Percentiles rank a stretch among this genome's conserved stretches.
Evolutionary conservation across 2,888 invertebrate species (phyloP).

Genomic region (Drosophila setosimentum): DNA sequence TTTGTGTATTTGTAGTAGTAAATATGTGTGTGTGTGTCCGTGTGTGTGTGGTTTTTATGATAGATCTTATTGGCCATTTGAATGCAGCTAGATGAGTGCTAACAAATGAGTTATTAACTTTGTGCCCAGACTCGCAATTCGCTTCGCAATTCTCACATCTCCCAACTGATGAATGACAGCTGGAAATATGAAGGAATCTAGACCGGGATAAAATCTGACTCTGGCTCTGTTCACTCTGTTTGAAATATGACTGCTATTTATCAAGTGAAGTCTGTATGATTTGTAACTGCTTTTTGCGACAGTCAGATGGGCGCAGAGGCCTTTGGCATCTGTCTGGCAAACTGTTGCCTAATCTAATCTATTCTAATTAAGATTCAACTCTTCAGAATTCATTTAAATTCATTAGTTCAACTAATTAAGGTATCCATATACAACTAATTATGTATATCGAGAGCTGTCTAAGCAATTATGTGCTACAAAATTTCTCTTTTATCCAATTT

Average conservation of each 20-base stretch:
- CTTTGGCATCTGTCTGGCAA: slow-evolving; percentile 51
- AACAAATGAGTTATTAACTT: slow-evolving; percentile 76
- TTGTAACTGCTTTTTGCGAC: slow-evolving; percentile 17
- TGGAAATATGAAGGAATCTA: slow-evolving; percentile 20
- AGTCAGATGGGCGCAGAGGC: slow-evolving; percentile 2
- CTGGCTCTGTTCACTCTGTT: neutral
- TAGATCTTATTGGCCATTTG: slow-evolving; percentile 75
- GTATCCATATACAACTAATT: slow-evolving; percentile 6
- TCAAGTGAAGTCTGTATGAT: slow-evolving; percentile 36
- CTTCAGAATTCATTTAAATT: slow-evolving; percentile 13
- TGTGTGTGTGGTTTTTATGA: slow-evolving; percentile 49
- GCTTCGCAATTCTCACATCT: slow-evolving; percentile 15
- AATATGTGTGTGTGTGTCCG: slow-evolving; percentile 13
- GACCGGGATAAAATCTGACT: slow-evolving; percentile 14
- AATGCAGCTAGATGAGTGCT: slow-evolving; percentile 66
- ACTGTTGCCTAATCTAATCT: slow-evolving; percentile 41
- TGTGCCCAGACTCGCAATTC: slow-evolving; percentile 42
- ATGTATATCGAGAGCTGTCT: slow-evolving; percentile 26
- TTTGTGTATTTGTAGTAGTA: neutral
- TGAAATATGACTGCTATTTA: slow-evolving; percentile 51
- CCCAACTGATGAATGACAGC: slow-evolving; percentile 35
- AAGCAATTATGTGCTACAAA: slow-evolving; percentile 42
- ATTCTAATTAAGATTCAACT: neutral
- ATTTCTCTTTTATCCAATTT: slow-evolving; percentile 7
- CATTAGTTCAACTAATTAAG: slow-evolving; percentile 26